These are phyloP conservation scores for Ptilorrhoa leucosticta DNA, from an alignment of 2,113 vertebrate species.

Conservation along the genomic window DNA sequence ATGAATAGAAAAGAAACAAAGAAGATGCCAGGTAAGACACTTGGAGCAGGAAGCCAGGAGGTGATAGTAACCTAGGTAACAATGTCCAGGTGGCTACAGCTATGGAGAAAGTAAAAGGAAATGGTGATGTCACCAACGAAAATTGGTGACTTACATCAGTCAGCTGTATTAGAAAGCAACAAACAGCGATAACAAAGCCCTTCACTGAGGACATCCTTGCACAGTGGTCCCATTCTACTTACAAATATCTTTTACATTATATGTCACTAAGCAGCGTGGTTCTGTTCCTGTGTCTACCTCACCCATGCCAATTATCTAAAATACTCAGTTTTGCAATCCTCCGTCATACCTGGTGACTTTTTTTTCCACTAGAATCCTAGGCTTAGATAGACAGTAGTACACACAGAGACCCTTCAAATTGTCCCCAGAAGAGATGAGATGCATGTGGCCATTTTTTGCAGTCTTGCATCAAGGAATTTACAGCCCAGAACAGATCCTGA, in stretches of 20 bases:
- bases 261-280: not conserved
- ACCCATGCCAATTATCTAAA: not conserved
- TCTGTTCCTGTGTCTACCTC: not conserved
- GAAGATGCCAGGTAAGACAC: not conserved
- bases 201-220: not conserved
- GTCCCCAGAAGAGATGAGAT: not conserved
- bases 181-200: not conserved
- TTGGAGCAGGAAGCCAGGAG: not conserved
- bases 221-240: not conserved
- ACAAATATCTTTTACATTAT: not conserved
- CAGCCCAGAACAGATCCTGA: not conserved
- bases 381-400: not conserved
- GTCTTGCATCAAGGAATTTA: not conserved
- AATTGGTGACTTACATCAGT: not conserved
- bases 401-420: not conserved
- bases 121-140: not conserved
- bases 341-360: not conserved
- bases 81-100: not conserved
- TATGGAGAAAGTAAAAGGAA: not conserved
- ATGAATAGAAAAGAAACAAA: not conserved
- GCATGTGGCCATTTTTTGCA: not conserved
- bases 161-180: not conserved
- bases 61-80: not conserved
- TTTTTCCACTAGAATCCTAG: not conserved
- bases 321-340: not conserved